Percentiles rank a stretch among this genome's conserved stretches.
These are phyloP conservation scores for Mus minutoides DNA, from an alignment of 2,797 vertebrate genomes.

Conservation along the genomic window DNA sequence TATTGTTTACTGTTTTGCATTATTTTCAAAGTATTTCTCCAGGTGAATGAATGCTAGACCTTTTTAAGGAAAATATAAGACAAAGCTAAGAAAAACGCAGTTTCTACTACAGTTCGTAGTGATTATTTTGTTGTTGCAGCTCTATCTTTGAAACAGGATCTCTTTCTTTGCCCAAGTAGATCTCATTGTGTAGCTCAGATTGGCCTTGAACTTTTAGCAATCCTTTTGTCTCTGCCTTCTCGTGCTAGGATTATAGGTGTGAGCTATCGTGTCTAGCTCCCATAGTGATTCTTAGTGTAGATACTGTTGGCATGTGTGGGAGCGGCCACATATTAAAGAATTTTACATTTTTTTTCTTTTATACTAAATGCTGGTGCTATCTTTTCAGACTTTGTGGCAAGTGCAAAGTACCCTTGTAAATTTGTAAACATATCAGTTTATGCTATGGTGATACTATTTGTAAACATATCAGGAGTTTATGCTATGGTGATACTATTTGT, in stretches of 20 bases:
- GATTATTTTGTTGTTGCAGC: neutral
- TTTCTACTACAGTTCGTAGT: neutral
- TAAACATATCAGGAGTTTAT: neutral
- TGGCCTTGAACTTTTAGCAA: neutral
- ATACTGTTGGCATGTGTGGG: neutral
- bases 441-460: neutral
- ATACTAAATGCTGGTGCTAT: slow-evolving; percentile 1
- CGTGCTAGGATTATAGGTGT: neutral
- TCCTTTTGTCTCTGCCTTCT: neutral
- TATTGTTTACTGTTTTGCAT: neutral
- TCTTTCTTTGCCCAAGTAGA: neutral
- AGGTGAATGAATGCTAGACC: neutral
- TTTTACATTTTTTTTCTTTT: slow-evolving; percentile 10
- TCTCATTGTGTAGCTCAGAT: neutral
- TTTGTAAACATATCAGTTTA: neutral
- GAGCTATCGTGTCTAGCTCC: neutral
- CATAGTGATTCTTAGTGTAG: neutral
- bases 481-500: neutral
- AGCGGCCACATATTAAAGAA: neutral
- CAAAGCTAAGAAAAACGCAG: slow-evolving; percentile 6
- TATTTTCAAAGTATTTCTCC: slow-evolving; percentile 12
- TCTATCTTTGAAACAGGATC: neutral
- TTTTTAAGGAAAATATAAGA: slow-evolving; percentile 11
- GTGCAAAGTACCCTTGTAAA: neutral
- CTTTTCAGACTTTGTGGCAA: neutral